phyloP scores from a whole-genome alignment of 1,140 invertebrate species.

The Hycleus phaleratus region DNA sequence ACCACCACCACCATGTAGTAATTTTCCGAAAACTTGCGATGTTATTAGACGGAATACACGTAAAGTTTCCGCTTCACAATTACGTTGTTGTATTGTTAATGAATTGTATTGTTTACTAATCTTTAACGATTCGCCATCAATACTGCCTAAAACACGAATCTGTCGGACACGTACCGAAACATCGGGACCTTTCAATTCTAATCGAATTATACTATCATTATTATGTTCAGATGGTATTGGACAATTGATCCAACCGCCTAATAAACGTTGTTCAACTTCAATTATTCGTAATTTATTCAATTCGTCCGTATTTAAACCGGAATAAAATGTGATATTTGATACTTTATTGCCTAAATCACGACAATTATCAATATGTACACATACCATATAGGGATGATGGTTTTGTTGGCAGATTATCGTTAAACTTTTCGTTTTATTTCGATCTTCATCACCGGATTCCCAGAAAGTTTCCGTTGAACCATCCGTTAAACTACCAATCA shows the following conservation, averaged over 20 bases:
- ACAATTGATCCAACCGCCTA: conserved; percentile 80
- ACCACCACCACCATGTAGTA: conserved; percentile 52
- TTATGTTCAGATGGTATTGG: conserved; percentile 51
- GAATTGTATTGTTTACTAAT: conserved; percentile 47
- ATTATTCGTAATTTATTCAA: conserved; percentile 68
- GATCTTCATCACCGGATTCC: conserved; percentile 96
- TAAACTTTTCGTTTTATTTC: conserved; percentile 77
- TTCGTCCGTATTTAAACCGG: conserved; percentile 72
- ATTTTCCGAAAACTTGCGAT: conserved; percentile 87
- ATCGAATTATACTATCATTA: conserved; percentile 52
- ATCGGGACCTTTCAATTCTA: conserved; percentile 88
- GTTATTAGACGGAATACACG: conserved; percentile 91
- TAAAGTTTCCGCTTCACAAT: conserved; percentile 87
- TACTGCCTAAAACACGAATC: conserved; percentile 56
- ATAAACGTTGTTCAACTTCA: conserved; percentile 72
- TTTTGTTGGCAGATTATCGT: conserved; percentile 47
- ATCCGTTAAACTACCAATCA: conserved; percentile 87
- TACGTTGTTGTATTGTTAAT: conserved; percentile 63
- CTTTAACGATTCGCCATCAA: conserved; percentile 48
- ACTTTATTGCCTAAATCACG: conserved; percentile 88
- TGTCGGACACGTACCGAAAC: conserved; percentile 83
- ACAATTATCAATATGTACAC: conserved; percentile 89
- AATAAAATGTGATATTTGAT: conserved; percentile 70
- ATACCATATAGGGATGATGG: conserved; percentile 59
- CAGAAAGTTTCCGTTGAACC: conserved; percentile 97